Conservation (phyloP, 2,888 invertebrate species). For the Zonitis immaculata region DNA sequence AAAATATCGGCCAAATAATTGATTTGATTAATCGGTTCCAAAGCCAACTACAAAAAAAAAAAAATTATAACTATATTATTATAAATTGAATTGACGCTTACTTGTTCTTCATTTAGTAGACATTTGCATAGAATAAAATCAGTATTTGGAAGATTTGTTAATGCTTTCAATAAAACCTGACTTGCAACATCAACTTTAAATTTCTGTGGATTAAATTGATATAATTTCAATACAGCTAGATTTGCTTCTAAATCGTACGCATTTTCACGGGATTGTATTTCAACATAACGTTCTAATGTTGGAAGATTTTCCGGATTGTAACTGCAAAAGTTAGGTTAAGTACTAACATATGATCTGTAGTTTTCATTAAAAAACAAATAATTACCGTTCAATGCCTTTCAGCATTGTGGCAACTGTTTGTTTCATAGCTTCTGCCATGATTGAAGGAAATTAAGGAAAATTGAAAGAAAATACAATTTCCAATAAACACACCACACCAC, state of each 20-base stretch:
- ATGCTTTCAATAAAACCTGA: slow-evolving; percentile 88
- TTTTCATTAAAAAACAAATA: no score
- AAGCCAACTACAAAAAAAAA: slow-evolving; percentile 61
- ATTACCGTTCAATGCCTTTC: slow-evolving; percentile 87
- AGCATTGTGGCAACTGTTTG: slow-evolving; percentile 81
- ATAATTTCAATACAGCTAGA: slow-evolving; percentile 91
- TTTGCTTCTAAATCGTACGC: slow-evolving; percentile 97
- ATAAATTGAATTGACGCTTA: no score
- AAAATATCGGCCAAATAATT: slow-evolving; percentile 85
- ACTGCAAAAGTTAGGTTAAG: slow-evolving; percentile 51
- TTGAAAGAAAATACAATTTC: no score
- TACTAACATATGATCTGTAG: no score
- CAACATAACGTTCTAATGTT: slow-evolving; percentile 87
- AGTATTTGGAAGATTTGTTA: slow-evolving; percentile 95
- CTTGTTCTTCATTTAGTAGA: slow-evolving; percentile 74
- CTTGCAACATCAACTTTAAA: slow-evolving; percentile 81
- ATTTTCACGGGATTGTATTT: slow-evolving; percentile 88
- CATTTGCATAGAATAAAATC: slow-evolving; percentile 98
- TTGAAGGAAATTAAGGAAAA: no score
- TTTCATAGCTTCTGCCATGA: slow-evolving; percentile 79
- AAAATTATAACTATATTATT: no score
- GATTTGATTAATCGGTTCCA: slow-evolving; percentile 82
- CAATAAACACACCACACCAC: no score
- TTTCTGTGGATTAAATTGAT: slow-evolving; percentile 90
- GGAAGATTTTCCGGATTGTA: slow-evolving; percentile 95